phyloP scores from a whole-genome alignment of 1,140 invertebrate species.

The Philotrypesis tridentata region DNA sequence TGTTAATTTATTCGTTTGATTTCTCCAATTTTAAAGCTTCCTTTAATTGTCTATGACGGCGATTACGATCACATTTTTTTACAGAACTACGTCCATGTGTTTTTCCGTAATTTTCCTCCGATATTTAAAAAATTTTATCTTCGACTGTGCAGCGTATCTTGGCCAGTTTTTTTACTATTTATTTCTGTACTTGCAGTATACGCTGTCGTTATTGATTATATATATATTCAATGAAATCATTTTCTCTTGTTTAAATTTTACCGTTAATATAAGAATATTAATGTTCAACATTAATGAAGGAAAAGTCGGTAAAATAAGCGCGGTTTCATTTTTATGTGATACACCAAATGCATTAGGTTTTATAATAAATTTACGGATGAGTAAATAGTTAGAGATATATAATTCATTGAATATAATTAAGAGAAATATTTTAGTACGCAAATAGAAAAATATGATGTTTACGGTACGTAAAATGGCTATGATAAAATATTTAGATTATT shows the following conservation, averaged over 20 bases:
- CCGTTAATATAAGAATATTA: slow-evolving; percentile 19
- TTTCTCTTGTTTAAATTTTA: neutral
- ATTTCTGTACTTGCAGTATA: neutral
- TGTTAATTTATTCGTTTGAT: neutral
- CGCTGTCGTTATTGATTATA: neutral
- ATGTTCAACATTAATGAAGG: slow-evolving; percentile 28
- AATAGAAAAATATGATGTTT: slow-evolving; percentile 19
- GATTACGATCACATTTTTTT: neutral
- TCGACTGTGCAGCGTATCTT: neutral
- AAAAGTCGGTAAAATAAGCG: neutral
- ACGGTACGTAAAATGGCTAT: neutral
- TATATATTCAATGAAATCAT: neutral
- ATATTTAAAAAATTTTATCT: too few species aligned
- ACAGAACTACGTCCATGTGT: neutral
- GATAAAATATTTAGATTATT: neutral
- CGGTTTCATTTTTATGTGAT: neutral
- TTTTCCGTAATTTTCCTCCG: neutral
- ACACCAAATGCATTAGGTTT: neutral
- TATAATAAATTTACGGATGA: neutral
- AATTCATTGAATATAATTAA: slow-evolving; percentile 3
- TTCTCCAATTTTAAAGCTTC: neutral
- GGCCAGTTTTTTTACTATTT: neutral
- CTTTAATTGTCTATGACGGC: neutral
- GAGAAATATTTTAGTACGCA: neutral
- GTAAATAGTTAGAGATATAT: neutral